Conservation (phyloP, 2,113 vertebrate species). For the Lepus americanus region DNA sequence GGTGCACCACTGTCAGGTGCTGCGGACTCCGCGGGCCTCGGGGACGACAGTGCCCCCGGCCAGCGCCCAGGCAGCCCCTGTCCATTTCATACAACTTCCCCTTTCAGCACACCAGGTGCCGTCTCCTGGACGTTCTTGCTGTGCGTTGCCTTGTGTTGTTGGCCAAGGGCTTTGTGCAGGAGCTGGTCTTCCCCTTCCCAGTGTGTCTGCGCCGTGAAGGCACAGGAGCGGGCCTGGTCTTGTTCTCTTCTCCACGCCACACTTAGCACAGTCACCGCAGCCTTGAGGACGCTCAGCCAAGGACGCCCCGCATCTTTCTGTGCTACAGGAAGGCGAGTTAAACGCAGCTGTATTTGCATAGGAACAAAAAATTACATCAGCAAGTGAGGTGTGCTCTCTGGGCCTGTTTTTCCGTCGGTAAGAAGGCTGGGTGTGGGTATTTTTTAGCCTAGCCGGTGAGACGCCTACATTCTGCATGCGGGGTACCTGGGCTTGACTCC, state of each 20-base stretch:
- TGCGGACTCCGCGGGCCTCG: accelerated
- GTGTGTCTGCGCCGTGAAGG: accelerated
- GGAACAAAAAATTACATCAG: background rate
- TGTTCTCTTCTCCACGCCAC: accelerated
- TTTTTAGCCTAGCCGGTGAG: too few relatives aligned
- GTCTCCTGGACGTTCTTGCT: accelerated
- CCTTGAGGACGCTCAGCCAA: background rate
- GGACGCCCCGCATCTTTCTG: background rate
- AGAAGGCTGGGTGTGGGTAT: background rate
- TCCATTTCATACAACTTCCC: background rate
- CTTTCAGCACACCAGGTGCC: accelerated
- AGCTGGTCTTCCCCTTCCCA: background rate
- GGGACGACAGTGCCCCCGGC: too few relatives aligned
- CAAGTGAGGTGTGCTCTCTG: background rate
- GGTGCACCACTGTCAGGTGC: accelerated
- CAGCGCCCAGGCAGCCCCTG: accelerated
- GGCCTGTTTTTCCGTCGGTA: background rate
- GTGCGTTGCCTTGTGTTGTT: accelerated
- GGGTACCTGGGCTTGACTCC: too few relatives aligned
- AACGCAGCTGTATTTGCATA: background rate
- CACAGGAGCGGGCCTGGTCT: accelerated
- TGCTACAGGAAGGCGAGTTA: background rate
- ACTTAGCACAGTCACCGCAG: accelerated
- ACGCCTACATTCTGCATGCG: too few relatives aligned
- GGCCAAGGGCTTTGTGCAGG: accelerated